Evolutionary conservation across 2,888 invertebrate genomes (phyloP).

Genomic region (Myopa tessellatipennis): DNA sequence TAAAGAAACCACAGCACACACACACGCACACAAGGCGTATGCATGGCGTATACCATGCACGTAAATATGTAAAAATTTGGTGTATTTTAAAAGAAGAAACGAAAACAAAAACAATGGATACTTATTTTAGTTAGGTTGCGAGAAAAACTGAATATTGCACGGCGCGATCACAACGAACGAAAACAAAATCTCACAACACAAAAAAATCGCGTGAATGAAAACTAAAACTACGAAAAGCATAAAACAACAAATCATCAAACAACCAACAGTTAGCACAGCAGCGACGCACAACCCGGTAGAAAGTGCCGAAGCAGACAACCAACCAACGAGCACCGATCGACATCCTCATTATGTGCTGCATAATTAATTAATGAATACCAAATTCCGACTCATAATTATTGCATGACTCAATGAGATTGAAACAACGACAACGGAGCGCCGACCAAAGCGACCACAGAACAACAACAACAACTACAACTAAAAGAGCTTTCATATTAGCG

Average conservation of each 20-base stretch:
- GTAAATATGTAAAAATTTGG: constrained; percentile 24
- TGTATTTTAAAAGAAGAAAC: constrained; percentile 36
- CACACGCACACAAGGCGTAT: not conserved
- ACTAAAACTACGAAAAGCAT: constrained; percentile 51
- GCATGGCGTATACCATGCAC: not conserved
- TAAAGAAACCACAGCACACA: constrained; percentile 20
- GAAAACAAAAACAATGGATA: constrained; percentile 9
- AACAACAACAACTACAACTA: constrained; percentile 11
- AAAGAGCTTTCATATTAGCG: not conserved
- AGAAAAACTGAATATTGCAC: constrained; percentile 38
- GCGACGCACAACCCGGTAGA: constrained; percentile 44
- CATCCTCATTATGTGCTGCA: constrained; percentile 28
- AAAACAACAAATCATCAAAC: constrained; percentile 53
- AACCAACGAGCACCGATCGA: not conserved
- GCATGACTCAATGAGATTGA: constrained; percentile 18
- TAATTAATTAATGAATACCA: constrained; percentile 18
- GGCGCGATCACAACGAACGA: constrained; percentile 54
- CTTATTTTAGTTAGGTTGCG: constrained; percentile 31
- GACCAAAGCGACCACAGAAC: not conserved
- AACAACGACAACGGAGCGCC: not conserved
- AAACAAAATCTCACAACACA: constrained; percentile 23
- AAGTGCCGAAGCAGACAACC: constrained; percentile 41
- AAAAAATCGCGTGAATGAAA: constrained; percentile 44
- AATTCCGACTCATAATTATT: constrained; percentile 19
- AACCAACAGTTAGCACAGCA: constrained; percentile 18